A percentile compares a stretch with the other conserved stretches of the same genome.
Evolutionary conservation across 2,888 invertebrate species (phyloP).

Genomic region (Frankliniella intonsa): DNA sequence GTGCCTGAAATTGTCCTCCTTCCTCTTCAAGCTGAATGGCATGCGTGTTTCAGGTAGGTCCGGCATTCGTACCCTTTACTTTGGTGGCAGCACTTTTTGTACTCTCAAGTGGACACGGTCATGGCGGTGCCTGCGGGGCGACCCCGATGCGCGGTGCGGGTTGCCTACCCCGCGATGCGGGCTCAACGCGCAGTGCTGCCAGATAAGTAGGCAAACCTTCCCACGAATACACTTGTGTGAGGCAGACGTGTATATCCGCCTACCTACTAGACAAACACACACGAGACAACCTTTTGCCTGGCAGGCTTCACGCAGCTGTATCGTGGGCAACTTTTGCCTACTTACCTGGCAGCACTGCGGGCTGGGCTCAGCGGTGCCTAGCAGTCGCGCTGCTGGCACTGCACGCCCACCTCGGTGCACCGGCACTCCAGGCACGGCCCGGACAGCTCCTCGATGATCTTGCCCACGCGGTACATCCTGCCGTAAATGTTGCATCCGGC

Average conservation of each 20-base stretch:
- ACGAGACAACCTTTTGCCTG: too few relatives aligned
- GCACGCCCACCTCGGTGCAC: constrained; percentile 81
- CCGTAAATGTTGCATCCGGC: constrained; percentile 89
- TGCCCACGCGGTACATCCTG: constrained; percentile 77
- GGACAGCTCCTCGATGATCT: constrained; percentile 76
- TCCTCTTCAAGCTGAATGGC: background rate
- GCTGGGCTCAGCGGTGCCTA: constrained; percentile 40
- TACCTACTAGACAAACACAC: too few relatives aligned
- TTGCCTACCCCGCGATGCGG: too few relatives aligned
- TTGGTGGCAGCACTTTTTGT: constrained; percentile 7
- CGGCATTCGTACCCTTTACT: background rate
- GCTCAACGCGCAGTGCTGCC: too few relatives aligned
- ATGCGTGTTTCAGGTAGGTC: too few relatives aligned
- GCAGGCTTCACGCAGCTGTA: too few relatives aligned
- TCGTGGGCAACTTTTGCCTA: too few relatives aligned
- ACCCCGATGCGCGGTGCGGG: too few relatives aligned
- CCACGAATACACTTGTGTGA: too few relatives aligned
- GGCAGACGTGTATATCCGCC: too few relatives aligned
- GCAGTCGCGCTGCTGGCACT: constrained; percentile 66
- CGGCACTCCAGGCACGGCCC: constrained; percentile 77
- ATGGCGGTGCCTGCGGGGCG: too few relatives aligned
- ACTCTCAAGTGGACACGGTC: background rate
- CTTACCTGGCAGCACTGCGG: background rate
- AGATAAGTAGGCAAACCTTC: too few relatives aligned
- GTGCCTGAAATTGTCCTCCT: background rate